A percentile compares a stretch with the other conserved stretches of the same genome.
Conservation (phyloP, 2,888 invertebrate genomes). For the Lamellibrachia satsuma region DNA sequence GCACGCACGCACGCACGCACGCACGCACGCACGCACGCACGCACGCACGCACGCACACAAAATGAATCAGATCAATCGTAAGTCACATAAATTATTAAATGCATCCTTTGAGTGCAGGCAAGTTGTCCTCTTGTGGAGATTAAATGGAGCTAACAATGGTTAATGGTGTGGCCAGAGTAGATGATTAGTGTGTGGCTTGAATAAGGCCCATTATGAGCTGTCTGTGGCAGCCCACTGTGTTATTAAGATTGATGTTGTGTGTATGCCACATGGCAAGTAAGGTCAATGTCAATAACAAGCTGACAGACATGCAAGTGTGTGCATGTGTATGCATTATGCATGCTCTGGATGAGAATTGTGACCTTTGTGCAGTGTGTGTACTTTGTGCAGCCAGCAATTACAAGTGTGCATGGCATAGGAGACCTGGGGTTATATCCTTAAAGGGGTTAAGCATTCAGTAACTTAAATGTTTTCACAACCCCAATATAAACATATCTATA, state of each 20-base stretch:
- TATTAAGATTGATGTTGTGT: slow-evolving; percentile 17
- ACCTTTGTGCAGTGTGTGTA: neutral
- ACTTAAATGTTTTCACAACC: neutral
- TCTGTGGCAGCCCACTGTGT: neutral
- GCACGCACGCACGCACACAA: neutral
- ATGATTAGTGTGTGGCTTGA: slow-evolving; percentile 3
- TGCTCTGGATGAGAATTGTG: neutral
- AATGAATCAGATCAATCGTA: neutral
- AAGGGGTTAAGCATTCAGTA: neutral
- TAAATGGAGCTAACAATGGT: slow-evolving; percentile 3
- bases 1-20: no score
- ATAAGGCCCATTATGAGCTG: slow-evolving; percentile 9
- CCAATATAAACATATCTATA: neutral
- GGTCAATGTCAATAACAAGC: slow-evolving; percentile 10
- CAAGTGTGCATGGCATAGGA: slow-evolving; percentile 1
- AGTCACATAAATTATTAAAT: neutral
- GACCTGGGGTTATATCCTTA: neutral
- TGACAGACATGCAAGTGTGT: slow-evolving; percentile 13
- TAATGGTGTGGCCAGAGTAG: slow-evolving; percentile 17
- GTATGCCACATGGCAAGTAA: slow-evolving; percentile 6
- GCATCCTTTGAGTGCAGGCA: neutral
- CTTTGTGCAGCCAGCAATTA: neutral
- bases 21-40: neutral
- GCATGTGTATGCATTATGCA: slow-evolving; percentile 10
- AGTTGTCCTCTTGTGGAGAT: neutral